Conservation (phyloP, 2,113 vertebrate genomes). For the Bujurquina vittata region DNA sequence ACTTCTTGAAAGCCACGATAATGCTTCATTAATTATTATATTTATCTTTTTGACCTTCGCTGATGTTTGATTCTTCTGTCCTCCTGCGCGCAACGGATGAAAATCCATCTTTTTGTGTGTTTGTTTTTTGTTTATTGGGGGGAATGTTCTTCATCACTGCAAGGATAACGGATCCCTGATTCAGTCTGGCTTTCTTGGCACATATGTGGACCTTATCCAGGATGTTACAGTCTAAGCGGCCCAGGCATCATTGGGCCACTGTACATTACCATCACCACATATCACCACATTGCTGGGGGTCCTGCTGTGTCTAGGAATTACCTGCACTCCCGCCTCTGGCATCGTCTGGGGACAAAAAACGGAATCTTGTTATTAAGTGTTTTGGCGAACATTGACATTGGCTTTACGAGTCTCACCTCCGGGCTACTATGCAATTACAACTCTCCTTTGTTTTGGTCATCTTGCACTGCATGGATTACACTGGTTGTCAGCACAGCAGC, state of each 20-base stretch:
- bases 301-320: slow-evolving; percentile 75
- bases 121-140: slow-evolving; percentile 46
- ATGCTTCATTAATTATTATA: neutral
- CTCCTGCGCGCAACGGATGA: slow-evolving; percentile 57
- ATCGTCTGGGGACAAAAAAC: slow-evolving; percentile 42
- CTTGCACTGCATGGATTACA: slow-evolving; percentile 99
- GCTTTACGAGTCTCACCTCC: slow-evolving; percentile 84
- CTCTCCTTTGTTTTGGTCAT: slow-evolving; percentile 98
- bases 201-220: slow-evolving; percentile 77
- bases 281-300: slow-evolving; percentile 76
- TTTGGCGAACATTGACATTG: slow-evolving; percentile 81
- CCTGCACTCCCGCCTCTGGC: slow-evolving; percentile 27
- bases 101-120: slow-evolving; percentile 46
- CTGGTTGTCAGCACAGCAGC: slow-evolving; percentile 93
- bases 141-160: slow-evolving; percentile 61
- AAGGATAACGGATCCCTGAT: slow-evolving; percentile 67
- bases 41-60: slow-evolving; percentile 10
- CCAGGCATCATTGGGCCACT: slow-evolving; percentile 81
- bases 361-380: slow-evolving; percentile 58
- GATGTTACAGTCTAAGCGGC: slow-evolving; percentile 83
- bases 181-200: slow-evolving; percentile 65
- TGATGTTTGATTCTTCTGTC: slow-evolving; percentile 33
- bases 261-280: slow-evolving; percentile 67
- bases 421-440: slow-evolving; percentile 99
- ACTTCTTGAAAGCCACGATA: slow-evolving; percentile 18